Percentiles rank a stretch among this genome's conserved stretches.
Conservation (phyloP, 1,140 invertebrate genomes). For the Limonius californicus region DNA sequence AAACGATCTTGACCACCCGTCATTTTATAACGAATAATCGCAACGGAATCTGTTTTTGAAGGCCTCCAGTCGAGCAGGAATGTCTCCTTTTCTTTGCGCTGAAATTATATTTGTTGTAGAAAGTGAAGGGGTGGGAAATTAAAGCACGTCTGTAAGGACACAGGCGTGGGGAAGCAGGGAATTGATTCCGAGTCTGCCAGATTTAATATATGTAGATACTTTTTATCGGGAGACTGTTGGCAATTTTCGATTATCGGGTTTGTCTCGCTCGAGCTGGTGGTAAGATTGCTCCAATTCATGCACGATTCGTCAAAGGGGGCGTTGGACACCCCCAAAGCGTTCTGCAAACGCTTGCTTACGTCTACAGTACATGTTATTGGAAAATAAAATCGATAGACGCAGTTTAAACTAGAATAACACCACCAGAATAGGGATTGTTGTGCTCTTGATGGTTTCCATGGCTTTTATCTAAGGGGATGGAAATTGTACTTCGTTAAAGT, state of each 20-base stretch:
- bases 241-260: slow-evolving; percentile 1
- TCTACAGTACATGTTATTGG: too few species aligned
- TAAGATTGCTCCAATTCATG: neutral
- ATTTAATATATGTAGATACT: neutral
- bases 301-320: neutral
- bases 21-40: neutral
- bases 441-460: too few species aligned
- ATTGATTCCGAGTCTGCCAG: neutral
- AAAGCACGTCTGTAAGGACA: neutral
- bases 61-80: neutral
- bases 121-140: neutral
- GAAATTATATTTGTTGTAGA: too few species aligned
- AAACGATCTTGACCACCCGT: neutral
- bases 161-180: neutral
- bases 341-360: neutral
- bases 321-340: neutral
- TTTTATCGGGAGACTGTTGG: neutral
- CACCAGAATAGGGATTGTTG: too few species aligned
- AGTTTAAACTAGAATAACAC: too few species aligned
- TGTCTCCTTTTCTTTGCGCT: neutral
- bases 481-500: too few species aligned
- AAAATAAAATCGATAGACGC: too few species aligned
- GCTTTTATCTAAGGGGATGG: too few species aligned
- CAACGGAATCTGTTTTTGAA: neutral
- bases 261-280: neutral